Percentiles rank a stretch among this genome's conserved stretches.
These are phyloP conservation scores for Arizona elegans DNA, from an alignment of 2,113 vertebrate genomes.

Conservation along the genomic window DNA sequence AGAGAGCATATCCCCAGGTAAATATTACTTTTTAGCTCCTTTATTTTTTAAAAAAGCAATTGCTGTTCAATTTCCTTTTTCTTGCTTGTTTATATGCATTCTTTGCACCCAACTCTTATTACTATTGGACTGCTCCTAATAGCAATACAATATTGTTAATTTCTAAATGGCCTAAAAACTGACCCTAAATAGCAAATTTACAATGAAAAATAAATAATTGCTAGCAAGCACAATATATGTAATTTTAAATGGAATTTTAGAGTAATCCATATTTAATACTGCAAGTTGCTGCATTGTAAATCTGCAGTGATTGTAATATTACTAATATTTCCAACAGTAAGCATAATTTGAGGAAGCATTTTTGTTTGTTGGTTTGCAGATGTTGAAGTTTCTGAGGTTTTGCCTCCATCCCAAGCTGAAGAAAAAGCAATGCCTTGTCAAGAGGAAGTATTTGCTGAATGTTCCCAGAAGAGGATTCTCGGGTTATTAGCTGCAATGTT, in stretches of 20 bases:
- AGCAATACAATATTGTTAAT: not conserved
- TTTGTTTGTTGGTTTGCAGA: constrained; percentile 35
- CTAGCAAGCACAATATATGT: not conserved
- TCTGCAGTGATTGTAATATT: too few species aligned
- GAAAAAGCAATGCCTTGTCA: constrained; percentile 77
- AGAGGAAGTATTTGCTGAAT: constrained; percentile 93
- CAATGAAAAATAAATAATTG: not conserved
- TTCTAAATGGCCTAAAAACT: not conserved
- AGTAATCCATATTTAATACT: not conserved
- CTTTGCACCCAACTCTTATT: not conserved
- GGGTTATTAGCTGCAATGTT: constrained; percentile 93
- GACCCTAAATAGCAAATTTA: not conserved
- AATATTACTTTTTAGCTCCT: not conserved
- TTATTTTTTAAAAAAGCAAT: not conserved
- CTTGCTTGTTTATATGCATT: not conserved
- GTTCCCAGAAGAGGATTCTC: constrained; percentile 94
- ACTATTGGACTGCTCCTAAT: not conserved
- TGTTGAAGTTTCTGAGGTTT: constrained; percentile 46
- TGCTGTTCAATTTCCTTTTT: not conserved
- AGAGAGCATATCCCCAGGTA: constrained; percentile 53
- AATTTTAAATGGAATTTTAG: not conserved
- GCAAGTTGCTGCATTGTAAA: not conserved
- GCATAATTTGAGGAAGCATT: not conserved
- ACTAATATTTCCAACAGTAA: not conserved
- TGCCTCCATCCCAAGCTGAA: constrained; percentile 66